Conservation (phyloP, 2,888 invertebrate species). For the Nyleta sp. region DNA sequence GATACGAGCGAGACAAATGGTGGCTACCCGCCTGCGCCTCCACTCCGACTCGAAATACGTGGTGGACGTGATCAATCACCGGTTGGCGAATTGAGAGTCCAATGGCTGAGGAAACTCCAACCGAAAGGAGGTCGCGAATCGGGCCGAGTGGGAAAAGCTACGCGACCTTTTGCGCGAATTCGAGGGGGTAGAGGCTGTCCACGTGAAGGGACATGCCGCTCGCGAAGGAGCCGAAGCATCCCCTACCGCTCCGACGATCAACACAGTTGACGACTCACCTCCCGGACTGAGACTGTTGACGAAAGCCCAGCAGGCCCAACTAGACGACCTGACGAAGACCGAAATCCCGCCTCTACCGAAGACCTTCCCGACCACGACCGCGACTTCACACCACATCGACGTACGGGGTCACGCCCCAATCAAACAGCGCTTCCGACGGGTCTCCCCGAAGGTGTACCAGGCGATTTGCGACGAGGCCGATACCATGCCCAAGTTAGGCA, state of each 20-base stretch:
- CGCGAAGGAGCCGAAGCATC: slow-evolving; percentile 82
- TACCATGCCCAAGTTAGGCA: background rate
- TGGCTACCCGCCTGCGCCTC: no score
- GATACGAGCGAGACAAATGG: background rate
- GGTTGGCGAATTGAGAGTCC: no score
- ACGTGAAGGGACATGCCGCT: slow-evolving; percentile 87
- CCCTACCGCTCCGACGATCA: no score
- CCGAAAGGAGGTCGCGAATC: slow-evolving; percentile 5
- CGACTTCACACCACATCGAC: slow-evolving; percentile 12
- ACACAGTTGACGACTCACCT: no score
- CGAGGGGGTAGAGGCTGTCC: slow-evolving; percentile 11
- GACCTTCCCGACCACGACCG: background rate
- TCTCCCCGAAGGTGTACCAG: slow-evolving; percentile 16
- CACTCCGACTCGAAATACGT: background rate
- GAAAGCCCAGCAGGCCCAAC: background rate
- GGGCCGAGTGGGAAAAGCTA: background rate
- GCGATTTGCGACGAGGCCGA: slow-evolving; percentile 5
- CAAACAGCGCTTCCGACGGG: slow-evolving; percentile 18
- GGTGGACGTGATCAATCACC: no score
- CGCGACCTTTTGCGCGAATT: background rate
- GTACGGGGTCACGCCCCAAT: slow-evolving; percentile 13
- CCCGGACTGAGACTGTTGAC: background rate
- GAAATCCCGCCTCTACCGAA: background rate
- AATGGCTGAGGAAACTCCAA: background rate
- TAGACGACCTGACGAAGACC: background rate